These are phyloP conservation scores for Phortica okadai DNA, from an alignment of 2,888 invertebrate species.

Conservation along the genomic window DNA sequence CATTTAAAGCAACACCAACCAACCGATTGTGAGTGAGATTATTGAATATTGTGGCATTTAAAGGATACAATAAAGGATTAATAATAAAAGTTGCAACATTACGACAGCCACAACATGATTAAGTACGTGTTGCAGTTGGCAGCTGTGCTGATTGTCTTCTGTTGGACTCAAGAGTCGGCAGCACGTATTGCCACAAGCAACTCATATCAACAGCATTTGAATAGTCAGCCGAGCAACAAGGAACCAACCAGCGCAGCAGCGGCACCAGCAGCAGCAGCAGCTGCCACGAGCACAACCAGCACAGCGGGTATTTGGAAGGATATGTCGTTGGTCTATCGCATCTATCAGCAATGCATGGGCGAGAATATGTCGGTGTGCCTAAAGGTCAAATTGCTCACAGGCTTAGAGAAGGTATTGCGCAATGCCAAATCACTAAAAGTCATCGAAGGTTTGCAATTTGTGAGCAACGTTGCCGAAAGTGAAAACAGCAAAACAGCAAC, in stretches of 20 bases:
- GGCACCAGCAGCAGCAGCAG: constrained; percentile 39
- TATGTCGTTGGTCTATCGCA: constrained; percentile 84
- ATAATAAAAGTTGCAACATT: constrained; percentile 37
- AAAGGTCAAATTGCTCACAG: constrained; percentile 87
- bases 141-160: constrained; percentile 61
- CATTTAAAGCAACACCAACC: constrained; percentile 37
- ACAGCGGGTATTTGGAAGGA: constrained; percentile 77
- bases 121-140: constrained; percentile 71
- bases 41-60: constrained; percentile 44
- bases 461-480: constrained; percentile 78
- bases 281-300: constrained; percentile 26
- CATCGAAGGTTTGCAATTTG: constrained; percentile 86
- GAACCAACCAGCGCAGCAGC: constrained; percentile 41
- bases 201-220: constrained; percentile 54
- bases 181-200: constrained; percentile 61
- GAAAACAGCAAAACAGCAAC: constrained; percentile 44
- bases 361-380: constrained; percentile 83
- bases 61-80: constrained; percentile 30
- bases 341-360: constrained; percentile 88
- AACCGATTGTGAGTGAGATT: neutral
- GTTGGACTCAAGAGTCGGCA: constrained; percentile 54
- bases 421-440: constrained; percentile 81
- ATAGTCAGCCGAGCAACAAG: constrained; percentile 47
- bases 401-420: constrained; percentile 85
- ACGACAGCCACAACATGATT: constrained; percentile 54